phyloP scores from a whole-genome alignment of 1,140 invertebrate species.

The Carcinoscorpius rotundicauda region DNA sequence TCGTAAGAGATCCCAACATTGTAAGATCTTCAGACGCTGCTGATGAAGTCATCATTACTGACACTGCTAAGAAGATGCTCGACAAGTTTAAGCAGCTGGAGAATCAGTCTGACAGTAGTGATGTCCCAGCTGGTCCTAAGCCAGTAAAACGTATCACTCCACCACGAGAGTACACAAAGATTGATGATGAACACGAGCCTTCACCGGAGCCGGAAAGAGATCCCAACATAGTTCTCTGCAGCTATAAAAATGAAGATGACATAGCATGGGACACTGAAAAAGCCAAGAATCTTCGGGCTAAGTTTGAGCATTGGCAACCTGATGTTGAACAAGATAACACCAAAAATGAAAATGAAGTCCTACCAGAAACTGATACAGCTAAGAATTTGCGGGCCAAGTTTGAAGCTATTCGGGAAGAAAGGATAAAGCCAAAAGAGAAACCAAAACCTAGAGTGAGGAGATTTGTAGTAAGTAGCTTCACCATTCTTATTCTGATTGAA shows the following conservation, averaged over 20 bases:
- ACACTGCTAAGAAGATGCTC: slow-evolving; percentile 71
- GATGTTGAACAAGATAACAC: slow-evolving; percentile 39
- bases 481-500: no score
- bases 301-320: slow-evolving; percentile 82
- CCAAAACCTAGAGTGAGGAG: slow-evolving; percentile 59
- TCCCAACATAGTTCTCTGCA: slow-evolving; percentile 23
- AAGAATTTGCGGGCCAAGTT: slow-evolving; percentile 69
- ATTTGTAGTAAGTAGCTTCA: slow-evolving; percentile 59
- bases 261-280: slow-evolving; percentile 44
- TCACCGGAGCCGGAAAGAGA: slow-evolving; percentile 26
- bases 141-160: slow-evolving; percentile 78
- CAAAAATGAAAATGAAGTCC: slow-evolving; percentile 36
- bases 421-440: slow-evolving; percentile 40
- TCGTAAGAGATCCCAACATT: slow-evolving; percentile 60
- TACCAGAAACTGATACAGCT: slow-evolving; percentile 51
- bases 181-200: slow-evolving; percentile 25
- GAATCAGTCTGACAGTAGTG: slow-evolving; percentile 46
- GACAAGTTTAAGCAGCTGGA: slow-evolving; percentile 67
- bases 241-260: slow-evolving; percentile 45
- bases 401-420: slow-evolving; percentile 52
- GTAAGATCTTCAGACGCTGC: slow-evolving; percentile 47
- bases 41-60: slow-evolving; percentile 41
- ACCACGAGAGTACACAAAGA: slow-evolving; percentile 51
- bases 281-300: slow-evolving; percentile 72
- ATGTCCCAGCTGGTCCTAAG: slow-evolving; percentile 50